A percentile compares a stretch with the other conserved stretches of the same genome.
These are phyloP conservation scores for Potorous gilbertii DNA, from an alignment of 2,797 vertebrate genomes.

Conservation along the genomic window DNA sequence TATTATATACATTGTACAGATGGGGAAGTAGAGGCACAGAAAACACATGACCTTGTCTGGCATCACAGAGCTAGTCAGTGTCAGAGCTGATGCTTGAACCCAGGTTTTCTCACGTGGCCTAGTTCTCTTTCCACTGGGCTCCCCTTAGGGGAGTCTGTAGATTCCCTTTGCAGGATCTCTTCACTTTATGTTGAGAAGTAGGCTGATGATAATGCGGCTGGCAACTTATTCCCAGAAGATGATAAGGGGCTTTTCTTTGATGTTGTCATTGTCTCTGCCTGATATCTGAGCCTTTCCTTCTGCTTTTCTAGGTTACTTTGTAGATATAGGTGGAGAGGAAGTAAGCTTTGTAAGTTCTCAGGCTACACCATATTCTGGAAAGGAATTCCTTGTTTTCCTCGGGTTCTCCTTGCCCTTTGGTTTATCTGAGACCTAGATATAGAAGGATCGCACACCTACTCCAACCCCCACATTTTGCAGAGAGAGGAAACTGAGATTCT, in stretches of 20 bases:
- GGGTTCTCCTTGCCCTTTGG: background rate
- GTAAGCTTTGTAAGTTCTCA: background rate
- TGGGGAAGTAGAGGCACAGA: background rate
- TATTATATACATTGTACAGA: background rate
- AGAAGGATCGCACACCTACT: background rate
- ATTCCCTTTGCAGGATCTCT: background rate
- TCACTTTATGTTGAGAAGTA: background rate
- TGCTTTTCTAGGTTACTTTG: constrained; percentile 49
- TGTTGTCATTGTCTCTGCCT: background rate
- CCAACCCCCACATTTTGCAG: background rate
- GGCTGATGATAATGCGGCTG: background rate
- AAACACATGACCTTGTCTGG: background rate
- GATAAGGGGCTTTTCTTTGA: constrained; percentile 59
- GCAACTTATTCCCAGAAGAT: constrained; percentile 30
- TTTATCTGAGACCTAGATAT: background rate
- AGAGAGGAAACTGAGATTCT: background rate
- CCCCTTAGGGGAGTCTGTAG: too few species aligned
- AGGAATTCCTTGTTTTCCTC: background rate
- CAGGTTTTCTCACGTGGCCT: fast-evolving
- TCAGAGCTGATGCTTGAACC: background rate
- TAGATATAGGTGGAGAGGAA: background rate
- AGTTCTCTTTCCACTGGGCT: background rate
- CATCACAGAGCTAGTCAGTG: background rate
- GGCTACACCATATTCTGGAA: background rate
- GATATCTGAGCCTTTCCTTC: constrained; percentile 50